A percentile compares a stretch with the other conserved stretches of the same genome.
Evolutionary conservation across 2,888 invertebrate species (phyloP).

Genomic region (Cosmorhoe ocellata): DNA sequence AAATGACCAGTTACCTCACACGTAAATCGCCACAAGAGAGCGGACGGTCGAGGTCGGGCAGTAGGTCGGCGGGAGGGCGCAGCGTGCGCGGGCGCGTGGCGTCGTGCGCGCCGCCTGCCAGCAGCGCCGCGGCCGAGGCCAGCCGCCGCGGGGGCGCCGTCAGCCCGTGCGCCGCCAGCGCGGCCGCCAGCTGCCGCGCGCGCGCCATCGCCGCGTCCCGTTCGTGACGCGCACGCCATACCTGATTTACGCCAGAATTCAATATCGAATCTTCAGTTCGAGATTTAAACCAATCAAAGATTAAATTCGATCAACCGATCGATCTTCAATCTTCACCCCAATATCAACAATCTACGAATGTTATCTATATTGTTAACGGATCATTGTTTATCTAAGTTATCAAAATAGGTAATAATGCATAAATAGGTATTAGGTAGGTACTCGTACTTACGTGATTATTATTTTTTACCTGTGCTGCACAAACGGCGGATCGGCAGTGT

Average conservation of each 20-base stretch:
- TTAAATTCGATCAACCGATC: no score
- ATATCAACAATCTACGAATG: no score
- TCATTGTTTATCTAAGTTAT: no score
- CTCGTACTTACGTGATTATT: no score
- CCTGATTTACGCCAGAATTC: slow-evolving; percentile 42
- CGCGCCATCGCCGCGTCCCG: slow-evolving; percentile 92
- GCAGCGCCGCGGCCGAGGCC: slow-evolving; percentile 84
- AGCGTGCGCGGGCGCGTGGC: slow-evolving; percentile 78
- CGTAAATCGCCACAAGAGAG: slow-evolving; percentile 76
- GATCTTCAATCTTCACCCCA: no score
- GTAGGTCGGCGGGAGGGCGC: slow-evolving; percentile 65
- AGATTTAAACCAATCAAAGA: no score
- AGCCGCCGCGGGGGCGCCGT: slow-evolving; percentile 87
- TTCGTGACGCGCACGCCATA: slow-evolving; percentile 96
- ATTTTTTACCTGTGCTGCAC: slow-evolving; percentile 86
- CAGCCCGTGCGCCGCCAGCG: slow-evolving; percentile 91
- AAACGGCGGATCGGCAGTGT: slow-evolving; percentile 86
- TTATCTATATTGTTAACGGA: no score
- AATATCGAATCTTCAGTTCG: no score
- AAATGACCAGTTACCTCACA: slow-evolving; percentile 63
- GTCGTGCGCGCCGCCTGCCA: slow-evolving; percentile 79
- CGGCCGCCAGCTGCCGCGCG: slow-evolving; percentile 92
- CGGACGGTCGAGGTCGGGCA: slow-evolving; percentile 76
- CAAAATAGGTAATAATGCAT: no score
- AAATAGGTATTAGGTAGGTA: no score